Evolutionary conservation across 2,888 invertebrate species (phyloP), one percentile per base, ranked within the genome.

Genomic region (Nemotelus pantherinus): DNA sequence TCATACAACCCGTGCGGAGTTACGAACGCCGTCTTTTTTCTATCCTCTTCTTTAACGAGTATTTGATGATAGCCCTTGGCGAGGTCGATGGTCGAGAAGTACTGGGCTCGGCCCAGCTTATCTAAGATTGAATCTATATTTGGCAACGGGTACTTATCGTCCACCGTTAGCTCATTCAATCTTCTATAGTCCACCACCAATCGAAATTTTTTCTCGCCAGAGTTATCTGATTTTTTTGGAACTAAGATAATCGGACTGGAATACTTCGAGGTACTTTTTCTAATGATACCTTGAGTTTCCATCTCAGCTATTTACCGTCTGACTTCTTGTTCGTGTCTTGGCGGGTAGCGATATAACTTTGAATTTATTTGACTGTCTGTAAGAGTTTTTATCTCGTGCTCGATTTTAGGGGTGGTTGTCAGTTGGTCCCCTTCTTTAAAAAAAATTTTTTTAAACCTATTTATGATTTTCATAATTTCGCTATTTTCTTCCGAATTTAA

Each of bases 51-150:
- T 58, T 58, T 58, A 48, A 77, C 76, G n/a, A 79, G 55, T 1
- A 79, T 80, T 67, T 79, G 80, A 39, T 80, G 77, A 53, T 80
- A 79, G 3, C 79, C 80, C 41, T 79, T 58, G 2, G 77, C 80
- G 39, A 80, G 55, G 48, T 79, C 79, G 10, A 80, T 41, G 7
- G 79, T 75, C 39, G 74, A 74, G 41, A 80, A 79, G 76, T 80
- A 80, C 44, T 78, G 77, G 6, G 79, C 64, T 25, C 71, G 67
- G n/a, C 77, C 77, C 45, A 80, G 58, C n/a, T 58, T 58, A 25
- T 58, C 58, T 2, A 58, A 58, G 10, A 58, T n/a, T 7, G 58
- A 58, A 58, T 58, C 25, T 25, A 58, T n/a, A 58, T 58, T 58
- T 7, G 58, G 58, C n/a, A 58, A 58, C 5, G 44, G 47, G 10